A percentile compares a stretch with the other conserved stretches of the same genome.
Conservation (phyloP, 2,113 vertebrate species). For the Cephalopholis sonnerati region DNA sequence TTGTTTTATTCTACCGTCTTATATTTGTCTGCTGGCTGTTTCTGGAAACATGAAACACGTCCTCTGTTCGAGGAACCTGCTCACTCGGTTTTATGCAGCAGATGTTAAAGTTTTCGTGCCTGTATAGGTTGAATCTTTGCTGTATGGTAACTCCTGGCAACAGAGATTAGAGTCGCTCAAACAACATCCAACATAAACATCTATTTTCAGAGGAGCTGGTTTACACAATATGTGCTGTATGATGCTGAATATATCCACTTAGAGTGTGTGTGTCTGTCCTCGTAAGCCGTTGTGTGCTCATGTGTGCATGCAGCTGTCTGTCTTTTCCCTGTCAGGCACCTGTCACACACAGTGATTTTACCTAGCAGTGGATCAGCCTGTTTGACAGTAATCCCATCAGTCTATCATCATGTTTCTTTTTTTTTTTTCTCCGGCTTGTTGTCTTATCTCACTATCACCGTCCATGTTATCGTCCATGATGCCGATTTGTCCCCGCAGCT, state of each 20-base stretch:
- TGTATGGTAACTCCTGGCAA: conserved; percentile 9
- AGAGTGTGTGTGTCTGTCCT: background rate
- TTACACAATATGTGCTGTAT: background rate
- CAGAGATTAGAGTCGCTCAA: background rate
- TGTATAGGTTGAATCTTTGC: background rate
- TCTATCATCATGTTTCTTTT: conserved; percentile 36
- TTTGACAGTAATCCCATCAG: conserved; percentile 56
- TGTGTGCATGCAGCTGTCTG: conserved; percentile 4
- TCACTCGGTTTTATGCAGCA: background rate
- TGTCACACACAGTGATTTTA: conserved; percentile 42
- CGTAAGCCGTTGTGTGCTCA: background rate
- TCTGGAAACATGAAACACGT: background rate
- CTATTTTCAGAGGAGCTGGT: conserved; percentile 3
- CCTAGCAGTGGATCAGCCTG: conserved; percentile 16
- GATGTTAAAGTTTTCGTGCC: conserved; percentile 6
- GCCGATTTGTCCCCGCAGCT: conserved; percentile 23
- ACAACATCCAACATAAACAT: conserved; percentile 2
- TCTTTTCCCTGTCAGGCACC: conserved; percentile 33
- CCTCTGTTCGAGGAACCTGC: background rate
- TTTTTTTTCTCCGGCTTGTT: conserved; percentile 22
- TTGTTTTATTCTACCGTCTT: background rate
- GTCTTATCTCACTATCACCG: conserved; percentile 54
- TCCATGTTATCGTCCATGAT: conserved; percentile 42
- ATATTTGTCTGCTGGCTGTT: background rate
- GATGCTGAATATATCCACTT: background rate